These are phyloP conservation scores for Sebastiscus tertius DNA, from an alignment of 2,797 vertebrate genomes.

Conservation along the genomic window DNA sequence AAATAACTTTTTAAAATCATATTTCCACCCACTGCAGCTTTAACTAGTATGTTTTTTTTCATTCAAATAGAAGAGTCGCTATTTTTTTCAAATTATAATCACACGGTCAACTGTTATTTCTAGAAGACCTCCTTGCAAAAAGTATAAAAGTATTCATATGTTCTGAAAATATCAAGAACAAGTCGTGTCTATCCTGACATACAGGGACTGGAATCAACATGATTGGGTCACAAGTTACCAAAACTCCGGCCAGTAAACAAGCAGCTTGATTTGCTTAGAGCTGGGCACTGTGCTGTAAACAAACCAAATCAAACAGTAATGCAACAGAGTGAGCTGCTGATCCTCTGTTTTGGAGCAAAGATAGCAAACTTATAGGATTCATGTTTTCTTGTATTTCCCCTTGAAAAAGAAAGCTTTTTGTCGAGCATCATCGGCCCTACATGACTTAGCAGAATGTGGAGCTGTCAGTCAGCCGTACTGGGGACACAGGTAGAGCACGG, in stretches of 20 bases:
- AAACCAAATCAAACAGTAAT: neutral
- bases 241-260: constrained; percentile 32
- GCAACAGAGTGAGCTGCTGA: neutral
- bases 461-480: constrained; percentile 52
- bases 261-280: constrained; percentile 22
- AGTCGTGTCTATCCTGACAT: too few relatives aligned
- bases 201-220: neutral
- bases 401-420: neutral
- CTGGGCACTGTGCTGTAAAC: constrained; percentile 9
- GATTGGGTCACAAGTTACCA: constrained; percentile 3
- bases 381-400: neutral
- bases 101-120: too few relatives aligned
- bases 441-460: constrained; percentile 49
- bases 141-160: too few relatives aligned
- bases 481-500: constrained; percentile 51
- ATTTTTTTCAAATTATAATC: too few relatives aligned
- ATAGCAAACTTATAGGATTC: neutral
- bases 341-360: constrained; percentile 11
- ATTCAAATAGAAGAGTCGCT: too few relatives aligned
- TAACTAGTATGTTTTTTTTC: too few relatives aligned
- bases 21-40: too few relatives aligned
- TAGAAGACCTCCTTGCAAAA: too few relatives aligned
- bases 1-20: too few relatives aligned
- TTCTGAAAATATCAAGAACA: too few relatives aligned
- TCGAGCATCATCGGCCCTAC: neutral